Evolutionary conservation across 2,888 invertebrate genomes (phyloP).

Genomic region (Apamea monoglypha): DNA sequence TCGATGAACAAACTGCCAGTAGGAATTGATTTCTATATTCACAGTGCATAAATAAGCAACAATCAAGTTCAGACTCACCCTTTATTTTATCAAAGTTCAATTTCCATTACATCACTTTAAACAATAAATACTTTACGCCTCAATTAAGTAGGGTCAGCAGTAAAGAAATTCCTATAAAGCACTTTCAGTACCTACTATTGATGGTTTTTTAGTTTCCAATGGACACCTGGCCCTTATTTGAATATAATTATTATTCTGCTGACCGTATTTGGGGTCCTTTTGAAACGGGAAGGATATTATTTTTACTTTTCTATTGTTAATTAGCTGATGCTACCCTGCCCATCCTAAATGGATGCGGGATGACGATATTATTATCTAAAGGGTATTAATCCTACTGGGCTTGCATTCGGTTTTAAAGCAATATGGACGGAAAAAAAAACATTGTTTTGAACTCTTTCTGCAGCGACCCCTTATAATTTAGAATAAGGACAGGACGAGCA

Average conservation of each 20-base stretch:
- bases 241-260: slow-evolving; percentile 72
- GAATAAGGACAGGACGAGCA: not conserved
- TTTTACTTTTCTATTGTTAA: slow-evolving; percentile 59
- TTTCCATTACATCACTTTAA: not conserved
- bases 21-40: not conserved
- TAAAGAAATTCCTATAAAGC: slow-evolving; percentile 68
- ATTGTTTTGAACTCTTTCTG: not conserved
- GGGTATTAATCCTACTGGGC: slow-evolving; percentile 26
- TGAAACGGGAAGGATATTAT: slow-evolving; percentile 44
- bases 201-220: slow-evolving; percentile 71
- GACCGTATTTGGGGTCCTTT: slow-evolving; percentile 65
- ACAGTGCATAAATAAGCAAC: not conserved
- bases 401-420: not conserved
- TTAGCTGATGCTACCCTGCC: slow-evolving; percentile 49
- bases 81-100: slow-evolving; percentile 12
- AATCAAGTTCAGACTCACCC: not conserved
- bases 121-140: slow-evolving; percentile 48
- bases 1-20: not conserved
- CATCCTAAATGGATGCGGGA: slow-evolving; percentile 29
- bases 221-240: slow-evolving; percentile 82
- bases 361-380: slow-evolving; percentile 27
- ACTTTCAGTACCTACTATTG: slow-evolving; percentile 59
- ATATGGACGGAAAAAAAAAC: not conserved
- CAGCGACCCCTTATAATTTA: not conserved
- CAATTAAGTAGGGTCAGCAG: slow-evolving; percentile 79